These are phyloP conservation scores for Lates calcarifer DNA, from an alignment of 2,113 vertebrate genomes.

Conservation along the genomic window DNA sequence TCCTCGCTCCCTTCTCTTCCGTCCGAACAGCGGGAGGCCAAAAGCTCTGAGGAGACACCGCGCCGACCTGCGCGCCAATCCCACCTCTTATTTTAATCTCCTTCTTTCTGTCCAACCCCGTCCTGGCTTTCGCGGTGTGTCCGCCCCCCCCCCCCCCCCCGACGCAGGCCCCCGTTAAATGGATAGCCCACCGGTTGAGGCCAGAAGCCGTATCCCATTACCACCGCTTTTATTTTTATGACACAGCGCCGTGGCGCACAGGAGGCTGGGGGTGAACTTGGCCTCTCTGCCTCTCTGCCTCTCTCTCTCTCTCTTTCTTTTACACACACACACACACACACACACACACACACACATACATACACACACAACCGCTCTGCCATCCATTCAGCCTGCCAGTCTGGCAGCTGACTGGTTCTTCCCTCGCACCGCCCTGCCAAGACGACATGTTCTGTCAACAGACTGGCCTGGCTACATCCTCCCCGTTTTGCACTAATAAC, in stretches of 20 bases:
- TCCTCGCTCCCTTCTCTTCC: conserved; percentile 69
- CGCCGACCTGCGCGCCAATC: conserved; percentile 44
- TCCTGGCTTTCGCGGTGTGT: conserved; percentile 9
- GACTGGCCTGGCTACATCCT: conserved; percentile 41
- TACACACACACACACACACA: conserved; percentile 12
- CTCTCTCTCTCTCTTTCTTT: not conserved
- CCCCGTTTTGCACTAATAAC: conserved; percentile 19
- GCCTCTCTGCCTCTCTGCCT: conserved; percentile 10
- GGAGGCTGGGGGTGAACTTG: conserved; percentile 68
- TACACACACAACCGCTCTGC: conserved; percentile 23
- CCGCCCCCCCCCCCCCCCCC: conserved; percentile 61
- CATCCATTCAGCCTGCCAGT: conserved; percentile 34
- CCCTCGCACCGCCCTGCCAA: conserved; percentile 59
- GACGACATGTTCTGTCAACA: conserved; percentile 64
- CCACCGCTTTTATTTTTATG: conserved; percentile 80
- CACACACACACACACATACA: conserved; percentile 24
- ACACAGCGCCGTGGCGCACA: conserved; percentile 46
- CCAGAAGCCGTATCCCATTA: conserved; percentile 78
- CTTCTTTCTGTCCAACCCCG: conserved; percentile 8
- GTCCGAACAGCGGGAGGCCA: conserved; percentile 63
- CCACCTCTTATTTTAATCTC: conserved; percentile 59
- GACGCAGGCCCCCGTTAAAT: conserved; percentile 63
- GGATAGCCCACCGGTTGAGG: conserved; percentile 62
- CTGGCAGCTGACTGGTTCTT: conserved; percentile 53
- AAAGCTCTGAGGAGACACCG: conserved; percentile 30